phyloP scores from a whole-genome alignment of 2,888 invertebrate genomes.

The Perithous albicinctus region DNA sequence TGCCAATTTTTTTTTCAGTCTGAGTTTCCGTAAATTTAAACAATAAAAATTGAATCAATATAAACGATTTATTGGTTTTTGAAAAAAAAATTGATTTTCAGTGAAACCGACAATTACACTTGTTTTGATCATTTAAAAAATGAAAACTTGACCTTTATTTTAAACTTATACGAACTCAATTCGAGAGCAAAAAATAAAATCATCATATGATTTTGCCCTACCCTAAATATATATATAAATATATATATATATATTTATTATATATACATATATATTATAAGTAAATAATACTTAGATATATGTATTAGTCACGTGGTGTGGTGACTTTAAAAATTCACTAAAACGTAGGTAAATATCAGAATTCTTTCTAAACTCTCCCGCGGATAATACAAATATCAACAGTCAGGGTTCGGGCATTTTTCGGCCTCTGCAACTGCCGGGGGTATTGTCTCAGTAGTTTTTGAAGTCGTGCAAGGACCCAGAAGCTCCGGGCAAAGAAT shows the following conservation, averaged over 20 bases:
- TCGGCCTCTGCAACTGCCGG: conserved; percentile 89
- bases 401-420: conserved; percentile 68
- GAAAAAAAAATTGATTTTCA: no score
- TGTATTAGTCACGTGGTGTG: conserved; percentile 59
- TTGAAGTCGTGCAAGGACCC: conserved; percentile 90
- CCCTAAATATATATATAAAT: not conserved
- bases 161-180: no score
- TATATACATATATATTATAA: conserved; percentile 27
- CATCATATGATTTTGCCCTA: not conserved
- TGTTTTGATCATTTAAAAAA: no score
- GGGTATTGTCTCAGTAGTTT: conserved; percentile 95
- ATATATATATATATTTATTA: conserved; percentile 24
- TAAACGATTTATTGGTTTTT: no score
- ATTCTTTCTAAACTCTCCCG: conserved; percentile 41
- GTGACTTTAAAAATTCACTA: conserved; percentile 47
- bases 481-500: conserved; percentile 91
- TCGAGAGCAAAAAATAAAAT: not conserved
- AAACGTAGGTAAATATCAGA: conserved; percentile 32
- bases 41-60: no score
- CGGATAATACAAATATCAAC: conserved; percentile 57
- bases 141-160: no score
- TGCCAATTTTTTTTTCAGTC: no score
- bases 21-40: no score
- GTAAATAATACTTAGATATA: conserved; percentile 50
- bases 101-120: no score